Evolutionary conservation across 2,797 vertebrate genomes (phyloP).

Genomic region (Fratercula arctica): DNA sequence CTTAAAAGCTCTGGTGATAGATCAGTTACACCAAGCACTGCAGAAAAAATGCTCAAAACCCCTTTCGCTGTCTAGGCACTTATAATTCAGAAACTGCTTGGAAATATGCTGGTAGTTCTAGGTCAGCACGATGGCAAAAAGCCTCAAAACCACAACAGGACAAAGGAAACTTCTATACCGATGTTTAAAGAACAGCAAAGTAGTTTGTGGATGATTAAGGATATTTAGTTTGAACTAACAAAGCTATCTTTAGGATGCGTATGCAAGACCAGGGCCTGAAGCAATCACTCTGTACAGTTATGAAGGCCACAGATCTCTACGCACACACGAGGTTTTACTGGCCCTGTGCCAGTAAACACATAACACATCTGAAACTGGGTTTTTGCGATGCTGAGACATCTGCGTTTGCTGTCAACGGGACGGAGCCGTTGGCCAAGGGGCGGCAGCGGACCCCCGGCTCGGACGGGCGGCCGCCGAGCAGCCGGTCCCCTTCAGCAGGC

Average conservation of each 20-base stretch:
- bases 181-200: fast-evolving
- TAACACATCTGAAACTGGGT: fast-evolving
- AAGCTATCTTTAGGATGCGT: fast-evolving
- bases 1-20: not conserved
- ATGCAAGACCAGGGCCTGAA: not conserved
- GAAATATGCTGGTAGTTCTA: not conserved
- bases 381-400: not conserved
- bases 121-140: not conserved
- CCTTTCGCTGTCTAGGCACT: fast-evolving
- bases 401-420: fast-evolving
- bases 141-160: not conserved
- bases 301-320: fast-evolving
- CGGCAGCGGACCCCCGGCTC: not conserved
- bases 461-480: not conserved
- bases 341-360: fast-evolving
- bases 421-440: fast-evolving
- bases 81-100: not conserved
- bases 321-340: too few species aligned
- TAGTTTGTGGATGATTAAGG: not conserved
- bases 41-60: not conserved
- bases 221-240: not conserved
- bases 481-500: too few species aligned
- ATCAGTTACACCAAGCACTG: not conserved
- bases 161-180: not conserved
- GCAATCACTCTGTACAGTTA: fast-evolving